phyloP scores from a whole-genome alignment of 2,888 invertebrate species.

The Eupithecia pulchellata region DNA sequence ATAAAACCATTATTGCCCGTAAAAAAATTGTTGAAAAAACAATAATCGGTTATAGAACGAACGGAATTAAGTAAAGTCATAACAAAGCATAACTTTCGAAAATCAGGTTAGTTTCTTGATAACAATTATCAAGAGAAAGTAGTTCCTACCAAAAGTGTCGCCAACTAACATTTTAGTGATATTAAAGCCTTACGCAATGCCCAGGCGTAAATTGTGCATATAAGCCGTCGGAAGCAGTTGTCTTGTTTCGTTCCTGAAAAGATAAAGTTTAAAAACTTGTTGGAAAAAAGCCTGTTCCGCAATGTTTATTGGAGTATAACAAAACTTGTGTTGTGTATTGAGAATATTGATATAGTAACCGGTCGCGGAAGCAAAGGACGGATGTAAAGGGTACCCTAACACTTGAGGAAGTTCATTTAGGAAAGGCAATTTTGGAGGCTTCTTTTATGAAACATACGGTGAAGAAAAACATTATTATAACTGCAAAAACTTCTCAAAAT shows the following conservation, averaged over 20 bases:
- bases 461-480: too few relatives aligned
- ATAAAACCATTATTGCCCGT: not conserved
- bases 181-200: slow-evolving; percentile 35
- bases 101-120: slow-evolving; percentile 8
- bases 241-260: slow-evolving; percentile 51
- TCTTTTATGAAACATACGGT: not conserved
- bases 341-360: slow-evolving; percentile 17
- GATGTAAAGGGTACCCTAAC: slow-evolving; percentile 15
- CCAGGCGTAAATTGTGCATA: slow-evolving; percentile 39
- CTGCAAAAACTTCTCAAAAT: too few relatives aligned
- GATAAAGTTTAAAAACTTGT: slow-evolving; percentile 54
- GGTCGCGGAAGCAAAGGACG: slow-evolving; percentile 19
- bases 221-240: slow-evolving; percentile 47
- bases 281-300: slow-evolving; percentile 54
- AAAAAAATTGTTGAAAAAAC: not conserved
- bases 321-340: slow-evolving; percentile 48
- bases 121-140: slow-evolving; percentile 29
- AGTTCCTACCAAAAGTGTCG: slow-evolving; percentile 36
- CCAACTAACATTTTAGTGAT: slow-evolving; percentile 33
- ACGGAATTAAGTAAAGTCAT: slow-evolving; percentile 2
- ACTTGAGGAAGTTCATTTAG: not conserved
- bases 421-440: too few relatives aligned
- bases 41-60: not conserved
- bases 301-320: slow-evolving; percentile 51
- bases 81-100: slow-evolving; percentile 16